A percentile compares a stretch with the other conserved stretches of the same genome.
Evolutionary conservation across 1,140 invertebrate genomes (phyloP).

Genomic region (Microplitis mediator): DNA sequence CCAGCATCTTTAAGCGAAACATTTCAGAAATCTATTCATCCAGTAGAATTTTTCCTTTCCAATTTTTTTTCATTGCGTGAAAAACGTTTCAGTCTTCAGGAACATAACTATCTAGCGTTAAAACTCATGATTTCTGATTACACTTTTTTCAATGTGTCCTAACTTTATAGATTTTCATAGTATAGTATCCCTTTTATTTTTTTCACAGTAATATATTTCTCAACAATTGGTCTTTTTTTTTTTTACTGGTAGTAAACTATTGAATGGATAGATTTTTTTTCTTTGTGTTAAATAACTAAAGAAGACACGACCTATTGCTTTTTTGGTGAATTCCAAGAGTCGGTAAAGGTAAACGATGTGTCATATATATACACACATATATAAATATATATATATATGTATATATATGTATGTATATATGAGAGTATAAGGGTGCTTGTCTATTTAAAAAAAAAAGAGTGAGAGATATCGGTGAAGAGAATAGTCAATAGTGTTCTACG

Average conservation of each 20-base stretch:
- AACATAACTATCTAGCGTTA: too few species aligned
- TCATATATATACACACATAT: too few species aligned
- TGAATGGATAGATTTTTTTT: neutral
- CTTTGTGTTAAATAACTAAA: neutral
- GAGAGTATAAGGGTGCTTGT: neutral
- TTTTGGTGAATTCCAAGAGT: conserved; percentile 20
- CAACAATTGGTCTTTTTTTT: neutral
- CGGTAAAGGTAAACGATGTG: too few species aligned
- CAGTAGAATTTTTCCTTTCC: too few species aligned
- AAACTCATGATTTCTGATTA: too few species aligned
- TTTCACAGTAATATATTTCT: conserved; percentile 17
- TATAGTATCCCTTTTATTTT: neutral
- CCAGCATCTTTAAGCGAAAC: too few species aligned
- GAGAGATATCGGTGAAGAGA: neutral
- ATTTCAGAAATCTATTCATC: too few species aligned
- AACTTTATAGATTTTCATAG: too few species aligned
- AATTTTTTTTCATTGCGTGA: too few species aligned
- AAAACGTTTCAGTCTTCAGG: too few species aligned
- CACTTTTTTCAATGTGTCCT: too few species aligned
- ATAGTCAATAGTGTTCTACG: conserved; percentile 16
- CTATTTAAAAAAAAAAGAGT: neutral
- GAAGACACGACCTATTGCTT: neutral
- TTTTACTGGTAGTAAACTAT: conserved; percentile 5
- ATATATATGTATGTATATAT: neutral
- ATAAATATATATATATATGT: too few species aligned